Evolutionary conservation across 2,888 invertebrate species (phyloP), one percentile per base, ranked within the genome.

Genomic region (Malacosoma neustria): DNA sequence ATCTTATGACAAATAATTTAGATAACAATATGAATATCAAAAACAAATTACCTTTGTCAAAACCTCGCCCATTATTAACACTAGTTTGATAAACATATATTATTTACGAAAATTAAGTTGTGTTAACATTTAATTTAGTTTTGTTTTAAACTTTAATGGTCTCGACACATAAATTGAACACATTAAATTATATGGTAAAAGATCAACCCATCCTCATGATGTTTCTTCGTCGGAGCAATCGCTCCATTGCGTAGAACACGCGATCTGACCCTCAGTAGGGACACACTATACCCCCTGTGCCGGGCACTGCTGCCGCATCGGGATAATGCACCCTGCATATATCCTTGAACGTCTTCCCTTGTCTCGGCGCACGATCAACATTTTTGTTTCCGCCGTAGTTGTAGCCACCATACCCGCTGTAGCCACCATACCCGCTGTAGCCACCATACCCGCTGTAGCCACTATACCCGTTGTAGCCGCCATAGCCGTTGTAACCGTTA

Each of bases 271-370:
- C 80, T 85, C 77, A 88, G 76, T 87, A 89, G 38, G 90, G 89
- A 65, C 91, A 92, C 42, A 89, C 80, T 14, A 91, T 88, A 32
- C 87, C 89, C 0, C 88, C 87, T 0, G 89, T 87, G 43, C 71
- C 89, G 73, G 51, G 91, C 30, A 61, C 52, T 2, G 69, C 70
- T 14, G 58, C 54, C 0, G 91, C 88, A 55, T 68, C 88, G 75
- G 52, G 91, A 87, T 75, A 89, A 46, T 92, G 88, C 4, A 92
- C 89, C 39, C 89, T 85, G 59, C 93, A 93, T 46, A 93, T 89
- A 35, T 91, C 89, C 57, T 89, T 90, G 72, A 89, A 93, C 1
- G 90, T 86, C 51, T 89, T 88, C 29, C 67, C 73, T 74, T 88
- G 53, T 55, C 72, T 57, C 44, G 67, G 51, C 7, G 64, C 53